A percentile compares a stretch with the other conserved stretches of the same genome.
Evolutionary conservation across 2,113 vertebrate genomes (phyloP).

Genomic region (Laticauda laticaudata): DNA sequence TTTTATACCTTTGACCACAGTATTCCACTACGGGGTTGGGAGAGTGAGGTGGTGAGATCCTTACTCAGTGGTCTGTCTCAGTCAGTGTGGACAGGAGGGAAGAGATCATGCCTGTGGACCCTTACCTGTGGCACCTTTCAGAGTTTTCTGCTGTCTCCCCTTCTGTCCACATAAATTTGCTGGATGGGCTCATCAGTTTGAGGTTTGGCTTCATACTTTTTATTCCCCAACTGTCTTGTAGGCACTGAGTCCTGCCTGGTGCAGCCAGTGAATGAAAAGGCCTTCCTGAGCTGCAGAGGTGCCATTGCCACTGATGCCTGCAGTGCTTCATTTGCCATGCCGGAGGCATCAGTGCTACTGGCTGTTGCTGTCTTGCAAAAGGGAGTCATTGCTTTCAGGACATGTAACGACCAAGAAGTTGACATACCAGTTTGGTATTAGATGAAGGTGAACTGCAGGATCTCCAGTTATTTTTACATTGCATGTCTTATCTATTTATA

Average conservation of each 20-base stretch:
- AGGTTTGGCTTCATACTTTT: background rate
- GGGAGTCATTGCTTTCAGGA: background rate
- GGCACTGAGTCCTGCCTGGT: background rate
- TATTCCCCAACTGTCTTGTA: background rate
- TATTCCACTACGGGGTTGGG: accelerated
- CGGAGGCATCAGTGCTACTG: background rate
- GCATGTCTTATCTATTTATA: background rate
- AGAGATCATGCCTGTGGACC: background rate
- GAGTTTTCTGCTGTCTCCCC: background rate
- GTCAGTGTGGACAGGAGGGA: background rate
- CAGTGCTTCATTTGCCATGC: background rate
- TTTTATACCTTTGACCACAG: background rate
- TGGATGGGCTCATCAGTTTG: background rate
- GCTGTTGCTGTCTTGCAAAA: background rate
- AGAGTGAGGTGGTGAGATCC: background rate
- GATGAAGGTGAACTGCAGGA: background rate
- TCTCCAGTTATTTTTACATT: background rate
- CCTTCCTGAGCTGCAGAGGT: background rate
- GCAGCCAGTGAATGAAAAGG: background rate
- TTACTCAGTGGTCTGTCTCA: background rate
- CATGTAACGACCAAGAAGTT: background rate
- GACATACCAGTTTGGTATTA: background rate
- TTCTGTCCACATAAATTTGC: background rate
- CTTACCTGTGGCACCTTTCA: background rate
- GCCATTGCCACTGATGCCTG: background rate